Evolutionary conservation across 2,113 vertebrate genomes (phyloP), one percentile per base, ranked within the genome.

Genomic region (Neolamprologus modestus): DNA sequence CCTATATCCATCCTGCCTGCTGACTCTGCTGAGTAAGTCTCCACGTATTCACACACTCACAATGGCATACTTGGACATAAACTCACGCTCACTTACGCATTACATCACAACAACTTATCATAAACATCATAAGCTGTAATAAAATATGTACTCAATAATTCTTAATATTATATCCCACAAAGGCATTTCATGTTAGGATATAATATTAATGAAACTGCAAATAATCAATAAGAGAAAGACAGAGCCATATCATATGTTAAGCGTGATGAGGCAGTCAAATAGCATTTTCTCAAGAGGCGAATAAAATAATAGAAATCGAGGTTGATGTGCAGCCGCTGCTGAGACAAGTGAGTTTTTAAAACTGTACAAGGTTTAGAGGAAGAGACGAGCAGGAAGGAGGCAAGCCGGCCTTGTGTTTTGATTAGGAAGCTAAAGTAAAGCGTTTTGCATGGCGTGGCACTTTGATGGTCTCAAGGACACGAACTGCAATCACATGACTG

Each of bases 21-120:
- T 91, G 97, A 97, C 94, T 98, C 98, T 97, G 97, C 97, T 88
- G 97, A 98, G 98, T 99, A 97, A 98, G 98, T 98, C 91, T 53
- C 81, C 81, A 54, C 80, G 7, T 31, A 1, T 37, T 66, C 79
- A 61, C 82, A 54, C 71, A 76, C 78, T 21, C 57, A 10, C 7
- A 1, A 26, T 33, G 47, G 53, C n/a, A 5, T 55, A 79, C 53
- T 45, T 12, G 0, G 24, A 9, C 66, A 73, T 13, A 7, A 9
- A 31, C 47, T 42, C 45, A 52, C 28, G 1, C 5, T 17, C 4
- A 26, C 9, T 37, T 13, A 4, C 3, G 16, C 16, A 11, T 35
- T 9, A 59, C 6, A 26, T 17, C 33, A 66, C 57, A 66, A 54
- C 35, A 68, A 68, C 33, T 26, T 47, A 47, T 28, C 24, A 47